Percentiles rank a stretch among this genome's conserved stretches.
Conservation (phyloP, 2,797 vertebrate species). For the Anomalospiza imberbis region DNA sequence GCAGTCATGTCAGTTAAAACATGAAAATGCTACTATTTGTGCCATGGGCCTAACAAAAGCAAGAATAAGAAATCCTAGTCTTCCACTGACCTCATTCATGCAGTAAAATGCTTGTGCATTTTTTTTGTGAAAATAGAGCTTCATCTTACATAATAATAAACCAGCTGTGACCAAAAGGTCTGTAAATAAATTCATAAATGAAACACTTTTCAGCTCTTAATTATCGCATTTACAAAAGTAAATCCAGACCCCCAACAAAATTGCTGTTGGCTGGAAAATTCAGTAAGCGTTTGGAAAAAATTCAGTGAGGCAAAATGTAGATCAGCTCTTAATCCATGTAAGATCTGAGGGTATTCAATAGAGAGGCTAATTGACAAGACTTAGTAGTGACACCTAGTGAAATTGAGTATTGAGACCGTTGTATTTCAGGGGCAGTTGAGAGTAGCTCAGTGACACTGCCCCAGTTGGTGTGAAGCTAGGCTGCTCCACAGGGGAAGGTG, state of each 20-base stretch:
- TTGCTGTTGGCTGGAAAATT: neutral
- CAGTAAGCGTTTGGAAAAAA: neutral
- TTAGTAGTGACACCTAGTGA: neutral
- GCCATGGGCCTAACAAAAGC: neutral
- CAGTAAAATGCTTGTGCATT: neutral
- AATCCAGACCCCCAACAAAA: neutral
- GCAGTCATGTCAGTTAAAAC: neutral
- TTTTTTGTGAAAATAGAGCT: fast-evolving
- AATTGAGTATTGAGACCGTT: neutral
- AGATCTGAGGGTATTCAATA: neutral
- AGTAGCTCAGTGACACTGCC: neutral
- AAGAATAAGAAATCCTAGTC: neutral
- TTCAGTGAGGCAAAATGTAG: neutral
- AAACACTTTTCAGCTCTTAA: neutral
- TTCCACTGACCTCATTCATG: neutral
- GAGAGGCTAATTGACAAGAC: neutral
- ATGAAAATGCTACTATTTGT: neutral
- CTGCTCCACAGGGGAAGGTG: neutral
- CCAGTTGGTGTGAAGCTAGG: neutral
- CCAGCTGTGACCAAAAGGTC: neutral
- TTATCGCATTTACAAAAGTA: neutral
- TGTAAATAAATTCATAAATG: neutral
- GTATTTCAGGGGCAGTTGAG: neutral
- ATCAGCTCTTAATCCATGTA: neutral
- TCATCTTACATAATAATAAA: neutral